Conservation (phyloP, 2,113 vertebrate species). For the Forbesichthys papilliferus region DNA sequence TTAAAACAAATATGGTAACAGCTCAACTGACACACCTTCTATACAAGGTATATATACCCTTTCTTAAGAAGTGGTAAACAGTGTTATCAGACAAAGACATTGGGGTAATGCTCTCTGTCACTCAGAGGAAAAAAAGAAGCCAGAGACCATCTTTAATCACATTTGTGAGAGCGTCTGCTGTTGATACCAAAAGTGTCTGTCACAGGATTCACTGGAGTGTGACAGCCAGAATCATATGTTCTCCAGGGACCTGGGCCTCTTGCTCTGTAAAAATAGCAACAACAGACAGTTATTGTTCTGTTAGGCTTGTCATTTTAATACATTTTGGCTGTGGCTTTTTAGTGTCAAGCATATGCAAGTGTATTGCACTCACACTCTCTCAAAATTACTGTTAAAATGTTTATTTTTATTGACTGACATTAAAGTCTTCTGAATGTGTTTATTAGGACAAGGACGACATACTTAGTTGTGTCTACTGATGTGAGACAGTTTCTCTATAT, state of each 20-base stretch:
- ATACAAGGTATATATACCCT: too few relatives aligned
- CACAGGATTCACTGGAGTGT: constrained; percentile 8
- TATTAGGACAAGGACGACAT: too few relatives aligned
- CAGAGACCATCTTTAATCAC: not conserved
- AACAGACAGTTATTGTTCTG: not conserved
- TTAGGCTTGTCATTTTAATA: not conserved
- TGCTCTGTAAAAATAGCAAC: not conserved
- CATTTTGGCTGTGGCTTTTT: not conserved
- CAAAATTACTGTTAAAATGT: not conserved
- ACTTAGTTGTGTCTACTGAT: too few relatives aligned
- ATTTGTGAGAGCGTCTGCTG: constrained; percentile 12
- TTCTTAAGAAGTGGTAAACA: too few relatives aligned
- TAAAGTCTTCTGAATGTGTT: too few relatives aligned
- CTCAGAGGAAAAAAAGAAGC: not conserved
- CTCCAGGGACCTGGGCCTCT: not conserved
- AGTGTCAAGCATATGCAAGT: too few relatives aligned
- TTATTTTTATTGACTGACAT: not conserved
- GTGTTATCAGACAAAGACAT: constrained; percentile 1
- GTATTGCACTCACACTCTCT: not conserved
- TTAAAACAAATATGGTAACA: too few relatives aligned
- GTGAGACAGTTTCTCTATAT: too few relatives aligned
- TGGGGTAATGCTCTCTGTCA: not conserved
- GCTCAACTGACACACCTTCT: too few relatives aligned
- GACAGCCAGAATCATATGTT: constrained; percentile 11
- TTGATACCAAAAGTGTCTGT: constrained; percentile 12